Evolutionary conservation across 1,140 invertebrate species (phyloP).

Genomic region (Meloidogyne exigua): DNA sequence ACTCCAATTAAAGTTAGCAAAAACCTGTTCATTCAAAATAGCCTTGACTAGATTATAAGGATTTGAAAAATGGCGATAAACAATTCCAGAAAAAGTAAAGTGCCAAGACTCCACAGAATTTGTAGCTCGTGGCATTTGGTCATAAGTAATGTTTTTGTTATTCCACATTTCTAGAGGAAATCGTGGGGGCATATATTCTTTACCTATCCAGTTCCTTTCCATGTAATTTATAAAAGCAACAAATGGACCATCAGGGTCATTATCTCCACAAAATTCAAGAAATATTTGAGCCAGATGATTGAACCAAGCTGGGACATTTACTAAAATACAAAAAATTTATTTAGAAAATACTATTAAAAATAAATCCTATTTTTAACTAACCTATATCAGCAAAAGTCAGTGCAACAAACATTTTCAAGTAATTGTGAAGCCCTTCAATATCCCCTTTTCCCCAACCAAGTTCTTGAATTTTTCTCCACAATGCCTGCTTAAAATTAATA

Average conservation of each 20-base stretch:
- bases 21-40: not conserved
- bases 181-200: not conserved
- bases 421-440: constrained; percentile 2
- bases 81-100: not conserved
- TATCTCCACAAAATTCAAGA: not conserved
- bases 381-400: constrained; percentile 12
- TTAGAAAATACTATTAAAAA: not conserved
- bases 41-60: not conserved
- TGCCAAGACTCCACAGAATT: constrained; percentile 19
- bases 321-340: not conserved
- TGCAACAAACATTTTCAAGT: constrained; percentile 20
- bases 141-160: constrained; percentile 9
- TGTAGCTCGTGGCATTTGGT: constrained; percentile 15
- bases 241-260: not conserved
- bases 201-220: constrained; percentile 9
- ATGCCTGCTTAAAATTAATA: not conserved
- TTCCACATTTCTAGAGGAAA: constrained; percentile 14
- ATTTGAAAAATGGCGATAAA: not conserved
- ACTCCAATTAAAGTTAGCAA: not conserved
- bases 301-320: not conserved
- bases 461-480: constrained; percentile 12
- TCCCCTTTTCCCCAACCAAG: not conserved
- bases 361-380: not conserved
- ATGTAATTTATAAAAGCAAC: constrained; percentile 12
- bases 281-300: not conserved